Percentiles rank a stretch among this genome's conserved stretches.
phyloP scores from a whole-genome alignment of 1,140 invertebrate species.

The Drosophila albomicans region DNA sequence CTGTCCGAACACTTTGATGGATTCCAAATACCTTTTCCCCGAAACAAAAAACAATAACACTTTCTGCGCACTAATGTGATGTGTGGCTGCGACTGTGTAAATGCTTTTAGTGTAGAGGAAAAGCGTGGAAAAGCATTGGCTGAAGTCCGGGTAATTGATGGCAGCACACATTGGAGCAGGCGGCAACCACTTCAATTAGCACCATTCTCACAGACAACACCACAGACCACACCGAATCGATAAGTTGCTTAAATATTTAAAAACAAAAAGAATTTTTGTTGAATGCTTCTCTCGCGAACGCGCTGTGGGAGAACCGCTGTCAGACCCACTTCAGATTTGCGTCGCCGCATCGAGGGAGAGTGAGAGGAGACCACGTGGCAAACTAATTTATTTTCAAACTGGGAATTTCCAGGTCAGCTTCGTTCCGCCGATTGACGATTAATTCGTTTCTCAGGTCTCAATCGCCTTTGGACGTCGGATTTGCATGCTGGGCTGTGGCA shows the following conservation, averaged over 20 bases:
- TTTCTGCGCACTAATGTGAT: conserved; percentile 68
- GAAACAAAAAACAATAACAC: conserved; percentile 50
- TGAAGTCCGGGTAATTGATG: conserved; percentile 71
- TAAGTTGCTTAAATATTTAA: conserved; percentile 78
- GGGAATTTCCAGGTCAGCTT: conserved; percentile 61
- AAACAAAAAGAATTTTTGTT: conserved; percentile 26
- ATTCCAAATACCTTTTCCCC: conserved; percentile 2
- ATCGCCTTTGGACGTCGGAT: conserved; percentile 36
- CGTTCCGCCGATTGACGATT: conserved; percentile 65
- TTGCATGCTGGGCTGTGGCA: conserved; percentile 49
- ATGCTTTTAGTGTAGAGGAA: conserved; percentile 56
- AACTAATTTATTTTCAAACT: conserved; percentile 80
- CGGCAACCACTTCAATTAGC: conserved; percentile 78
- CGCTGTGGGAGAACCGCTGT: conserved; percentile 50
- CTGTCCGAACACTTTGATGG: neutral
- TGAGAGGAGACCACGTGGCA: conserved; percentile 56
- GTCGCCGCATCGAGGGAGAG: conserved; percentile 37
- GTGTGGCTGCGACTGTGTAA: conserved; percentile 43
- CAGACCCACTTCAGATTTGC: conserved; percentile 80
- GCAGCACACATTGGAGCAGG: conserved; percentile 27
- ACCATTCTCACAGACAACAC: conserved; percentile 34
- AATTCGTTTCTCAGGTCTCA: conserved; percentile 74
- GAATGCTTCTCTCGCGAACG: neutral
- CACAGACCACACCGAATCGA: conserved; percentile 57
- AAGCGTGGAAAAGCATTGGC: conserved; percentile 37